Conservation (phyloP, 92 coral and sea anemone species). For the Epizoanthus rinbou region DNA sequence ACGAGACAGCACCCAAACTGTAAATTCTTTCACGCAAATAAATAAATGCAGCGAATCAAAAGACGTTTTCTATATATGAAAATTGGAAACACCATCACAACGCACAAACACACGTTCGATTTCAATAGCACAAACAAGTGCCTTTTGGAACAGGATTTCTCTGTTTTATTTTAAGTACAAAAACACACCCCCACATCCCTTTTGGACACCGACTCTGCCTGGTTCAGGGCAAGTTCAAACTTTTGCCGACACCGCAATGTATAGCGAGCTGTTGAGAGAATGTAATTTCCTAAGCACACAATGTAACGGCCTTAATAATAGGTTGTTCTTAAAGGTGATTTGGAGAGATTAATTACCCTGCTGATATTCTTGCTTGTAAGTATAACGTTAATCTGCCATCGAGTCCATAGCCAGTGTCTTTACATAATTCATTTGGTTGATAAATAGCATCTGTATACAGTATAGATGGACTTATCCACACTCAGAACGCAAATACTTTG, state of each 20-base stretch:
- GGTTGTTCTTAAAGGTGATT: neutral
- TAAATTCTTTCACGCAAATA: constrained; percentile 44
- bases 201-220: neutral
- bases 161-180: constrained; percentile 17
- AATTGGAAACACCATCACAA: neutral
- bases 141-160: constrained; percentile 9
- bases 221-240: constrained; percentile 8
- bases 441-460: too few relatives aligned
- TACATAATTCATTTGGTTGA: neutral
- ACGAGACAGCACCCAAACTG: constrained; percentile 15
- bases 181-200: constrained; percentile 35
- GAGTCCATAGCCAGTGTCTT: neutral
- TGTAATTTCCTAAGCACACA: constrained; percentile 11
- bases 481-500: constrained; percentile 11
- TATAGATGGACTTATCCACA: neutral
- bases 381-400: constrained; percentile 15
- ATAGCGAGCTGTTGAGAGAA: neutral
- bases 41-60: neutral
- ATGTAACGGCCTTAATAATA: neutral
- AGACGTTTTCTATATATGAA: neutral
- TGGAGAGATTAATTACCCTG: constrained; percentile 17
- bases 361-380: neutral
- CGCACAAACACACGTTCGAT: neutral
- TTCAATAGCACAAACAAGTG: neutral
- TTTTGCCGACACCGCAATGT: constrained; percentile 12